Evolutionary conservation across 1,140 invertebrate genomes (phyloP).

Genomic region (Psilanteris sp.): DNA sequence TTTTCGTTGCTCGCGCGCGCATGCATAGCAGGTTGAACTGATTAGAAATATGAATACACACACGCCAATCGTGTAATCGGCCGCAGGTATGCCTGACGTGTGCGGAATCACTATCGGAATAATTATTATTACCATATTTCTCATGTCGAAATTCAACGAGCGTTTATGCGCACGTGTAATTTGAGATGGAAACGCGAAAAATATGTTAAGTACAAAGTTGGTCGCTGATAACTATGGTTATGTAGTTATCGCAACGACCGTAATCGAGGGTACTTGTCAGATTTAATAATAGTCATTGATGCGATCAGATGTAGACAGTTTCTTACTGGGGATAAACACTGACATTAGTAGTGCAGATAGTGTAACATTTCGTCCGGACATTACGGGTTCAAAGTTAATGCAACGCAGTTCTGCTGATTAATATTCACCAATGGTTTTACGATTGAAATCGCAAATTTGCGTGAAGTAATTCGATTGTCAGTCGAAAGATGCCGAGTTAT

Average conservation of each 20-base stretch:
- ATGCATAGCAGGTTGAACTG: slow-evolving; percentile 23
- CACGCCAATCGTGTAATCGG: slow-evolving; percentile 23
- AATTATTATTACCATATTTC: slow-evolving; percentile 53
- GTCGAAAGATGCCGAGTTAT: too few relatives aligned
- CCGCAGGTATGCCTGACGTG: slow-evolving; percentile 30
- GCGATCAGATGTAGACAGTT: background rate
- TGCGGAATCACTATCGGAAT: slow-evolving; percentile 28
- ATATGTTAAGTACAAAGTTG: slow-evolving; percentile 36
- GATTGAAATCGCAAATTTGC: too few relatives aligned
- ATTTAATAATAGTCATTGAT: slow-evolving; percentile 18
- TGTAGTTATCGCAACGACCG: slow-evolving; percentile 7
- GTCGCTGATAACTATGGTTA: slow-evolving; percentile 27
- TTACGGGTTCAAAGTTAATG: too few relatives aligned
- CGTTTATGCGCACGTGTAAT: slow-evolving; percentile 32
- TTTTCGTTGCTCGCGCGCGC: slow-evolving; percentile 16
- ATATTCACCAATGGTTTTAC: too few relatives aligned
- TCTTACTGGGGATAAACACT: too few relatives aligned
- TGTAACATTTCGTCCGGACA: too few relatives aligned
- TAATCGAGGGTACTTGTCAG: slow-evolving; percentile 20
- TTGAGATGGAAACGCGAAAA: slow-evolving; percentile 33
- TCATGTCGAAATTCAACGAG: slow-evolving; percentile 30
- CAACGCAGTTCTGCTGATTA: too few relatives aligned
- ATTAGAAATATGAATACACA: slow-evolving; percentile 51
- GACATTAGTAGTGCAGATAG: too few relatives aligned
- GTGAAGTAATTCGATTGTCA: too few relatives aligned